A percentile compares a stretch with the other conserved stretches of the same genome.
Conservation (phyloP, 2,888 invertebrate genomes). For the Philaethria dido region DNA sequence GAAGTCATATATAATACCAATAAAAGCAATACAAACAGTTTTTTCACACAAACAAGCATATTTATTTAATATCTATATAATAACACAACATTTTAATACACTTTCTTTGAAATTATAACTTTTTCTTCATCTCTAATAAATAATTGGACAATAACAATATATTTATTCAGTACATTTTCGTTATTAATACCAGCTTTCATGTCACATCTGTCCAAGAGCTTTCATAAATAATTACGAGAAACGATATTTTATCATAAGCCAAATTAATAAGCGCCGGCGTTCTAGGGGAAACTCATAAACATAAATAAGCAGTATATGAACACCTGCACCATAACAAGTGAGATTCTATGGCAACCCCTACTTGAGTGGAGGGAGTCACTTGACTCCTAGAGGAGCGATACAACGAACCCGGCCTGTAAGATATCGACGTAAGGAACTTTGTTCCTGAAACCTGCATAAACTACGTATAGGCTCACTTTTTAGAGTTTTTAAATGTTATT, state of each 20-base stretch:
- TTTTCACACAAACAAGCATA: too few relatives aligned
- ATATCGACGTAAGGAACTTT: slow-evolving; percentile 16
- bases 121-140: neutral
- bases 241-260: slow-evolving; percentile 41
- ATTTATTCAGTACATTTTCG: slow-evolving; percentile 17
- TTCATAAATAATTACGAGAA: slow-evolving; percentile 38
- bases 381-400: slow-evolving; percentile 31
- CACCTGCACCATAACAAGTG: slow-evolving; percentile 37
- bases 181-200: slow-evolving; percentile 30
- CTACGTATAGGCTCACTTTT: too few relatives aligned
- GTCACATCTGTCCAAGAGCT: slow-evolving; percentile 37
- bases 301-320: slow-evolving; percentile 27
- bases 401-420: slow-evolving; percentile 21
- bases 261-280: slow-evolving; percentile 40
- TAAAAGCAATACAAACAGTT: too few relatives aligned
- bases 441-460: neutral
- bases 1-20: too few relatives aligned
- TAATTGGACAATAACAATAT: neutral
- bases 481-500: neutral
- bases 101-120: too few relatives aligned
- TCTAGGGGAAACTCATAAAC: slow-evolving; percentile 22
- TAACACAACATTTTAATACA: too few relatives aligned
- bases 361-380: slow-evolving; percentile 25
- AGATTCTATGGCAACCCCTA: slow-evolving; percentile 25
- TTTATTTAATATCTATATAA: too few relatives aligned